Evolutionary conservation across 2,797 vertebrate genomes (phyloP), one percentile per base, ranked within the genome.

Genomic region (Tinamus major): DNA sequence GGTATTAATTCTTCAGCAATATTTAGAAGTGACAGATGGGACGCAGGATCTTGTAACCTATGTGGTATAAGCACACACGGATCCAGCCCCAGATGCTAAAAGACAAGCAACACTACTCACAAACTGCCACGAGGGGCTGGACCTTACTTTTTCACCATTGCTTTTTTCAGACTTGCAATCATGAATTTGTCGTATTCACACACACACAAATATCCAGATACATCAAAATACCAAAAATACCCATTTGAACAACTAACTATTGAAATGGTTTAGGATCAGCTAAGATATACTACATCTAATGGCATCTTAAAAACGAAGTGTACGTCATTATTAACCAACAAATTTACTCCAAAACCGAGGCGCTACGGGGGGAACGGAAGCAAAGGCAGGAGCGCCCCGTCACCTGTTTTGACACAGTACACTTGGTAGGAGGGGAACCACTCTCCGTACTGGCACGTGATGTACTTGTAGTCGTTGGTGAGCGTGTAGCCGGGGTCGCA

Each of bases 371-470:
- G 23, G 31, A 56, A 41, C 0, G 33, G 17, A 24, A 37, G 42
- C 15, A n/a, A 26, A 2, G 7, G 41, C 18, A 18, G 13, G 23
- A 62, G 21, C 64, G 46, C 42, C 61, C 37, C 62, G 84, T 96
- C 79, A 98, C 98, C 98, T 91, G 98, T 97, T 96, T 97, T 97
- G 95, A 98, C 93, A 95, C 98, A 99, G 96, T 98, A 98, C 58
- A 98, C 98, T 53, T 98, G 98, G 90, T 98, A 98, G 76, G 98
- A 97, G 13, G 98, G 98, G 94, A 98, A 98, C 98, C 98, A 99
- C 85, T 98, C 98, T 64, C 98, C 98, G 0, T 98, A 98, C 94
- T 98, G 98, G 95, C 98, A 98, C 68, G 98, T 98, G 94, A 98
- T 98, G 93, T 98, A 99, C 88, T 98, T 98, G 96, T 98, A 98